phyloP scores from a whole-genome alignment of 2,888 invertebrate species.

The Junonia oenone region DNA sequence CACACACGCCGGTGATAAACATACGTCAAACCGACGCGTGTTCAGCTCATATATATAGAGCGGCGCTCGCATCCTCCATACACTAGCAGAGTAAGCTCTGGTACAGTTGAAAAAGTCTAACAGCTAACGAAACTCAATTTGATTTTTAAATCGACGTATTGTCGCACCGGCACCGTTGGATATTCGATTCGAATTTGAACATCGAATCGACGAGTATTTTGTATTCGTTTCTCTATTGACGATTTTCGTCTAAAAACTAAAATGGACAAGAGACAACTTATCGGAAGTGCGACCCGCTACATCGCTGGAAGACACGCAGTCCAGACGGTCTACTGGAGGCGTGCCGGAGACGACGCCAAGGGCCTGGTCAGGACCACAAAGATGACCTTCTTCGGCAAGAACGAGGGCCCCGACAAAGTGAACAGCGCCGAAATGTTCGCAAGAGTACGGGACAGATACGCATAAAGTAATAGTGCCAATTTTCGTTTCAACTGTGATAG shows the following conservation, averaged over 20 bases:
- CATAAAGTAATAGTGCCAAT: conserved; percentile 42
- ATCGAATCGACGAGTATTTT: neutral
- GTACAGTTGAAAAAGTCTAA: conserved; percentile 14
- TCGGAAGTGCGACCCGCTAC: conserved; percentile 85
- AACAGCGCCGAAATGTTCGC: conserved; percentile 71
- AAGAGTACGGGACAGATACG: conserved; percentile 63
- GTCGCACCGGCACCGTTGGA: neutral
- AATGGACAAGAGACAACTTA: conserved; percentile 77
- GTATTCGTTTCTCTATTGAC: neutral
- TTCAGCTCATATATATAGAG: conserved; percentile 36
- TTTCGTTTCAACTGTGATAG: conserved; percentile 23
- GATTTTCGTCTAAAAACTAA: conserved; percentile 13
- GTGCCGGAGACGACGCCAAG: conserved; percentile 65
- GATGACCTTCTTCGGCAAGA: conserved; percentile 79
- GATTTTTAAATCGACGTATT: too few relatives aligned
- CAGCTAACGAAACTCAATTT: conserved; percentile 13
- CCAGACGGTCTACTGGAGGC: conserved; percentile 88
- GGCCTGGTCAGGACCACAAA: conserved; percentile 78
- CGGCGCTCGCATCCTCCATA: conserved; percentile 8
- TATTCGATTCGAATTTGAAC: neutral
- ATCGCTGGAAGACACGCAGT: conserved; percentile 86
- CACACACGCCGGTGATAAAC: conserved; percentile 34
- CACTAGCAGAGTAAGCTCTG: conserved; percentile 16
- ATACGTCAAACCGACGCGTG: conserved; percentile 33
- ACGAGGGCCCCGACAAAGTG: conserved; percentile 62